phyloP scores from a whole-genome alignment of 2,888 invertebrate species.

The Acleris holmiana region DNA sequence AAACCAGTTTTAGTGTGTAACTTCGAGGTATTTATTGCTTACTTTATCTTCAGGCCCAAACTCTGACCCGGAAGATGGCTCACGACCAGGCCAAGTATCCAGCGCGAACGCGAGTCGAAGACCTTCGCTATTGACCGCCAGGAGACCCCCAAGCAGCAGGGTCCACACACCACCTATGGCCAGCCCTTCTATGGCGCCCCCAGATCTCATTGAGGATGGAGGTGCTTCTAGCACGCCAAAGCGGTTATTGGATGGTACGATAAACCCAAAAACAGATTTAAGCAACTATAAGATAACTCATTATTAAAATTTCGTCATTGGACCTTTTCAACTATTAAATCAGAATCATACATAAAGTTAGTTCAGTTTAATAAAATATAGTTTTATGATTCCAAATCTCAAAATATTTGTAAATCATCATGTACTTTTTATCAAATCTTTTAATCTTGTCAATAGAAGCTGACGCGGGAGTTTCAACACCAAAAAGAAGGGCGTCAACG shows the following conservation, averaged over 20 bases:
- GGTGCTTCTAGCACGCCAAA: slow-evolving; percentile 93
- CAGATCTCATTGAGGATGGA: slow-evolving; percentile 89
- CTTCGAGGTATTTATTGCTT: not conserved
- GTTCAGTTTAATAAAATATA: not conserved
- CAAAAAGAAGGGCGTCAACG: slow-evolving; percentile 85
- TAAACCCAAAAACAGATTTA: too few relatives aligned
- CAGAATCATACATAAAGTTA: too few relatives aligned
- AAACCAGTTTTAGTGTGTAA: not conserved
- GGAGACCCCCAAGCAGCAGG: slow-evolving; percentile 81
- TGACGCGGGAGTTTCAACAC: slow-evolving; percentile 85
- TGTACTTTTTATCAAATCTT: too few relatives aligned
- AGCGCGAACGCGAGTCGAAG: slow-evolving; percentile 85
- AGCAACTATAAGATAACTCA: too few relatives aligned
- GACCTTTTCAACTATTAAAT: too few relatives aligned
- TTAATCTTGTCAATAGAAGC: slow-evolving; percentile 52
- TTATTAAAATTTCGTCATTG: too few relatives aligned
- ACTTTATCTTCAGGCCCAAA: slow-evolving; percentile 82
- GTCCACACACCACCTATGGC: slow-evolving; percentile 90
- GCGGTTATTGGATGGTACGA: slow-evolving; percentile 85
- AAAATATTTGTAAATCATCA: too few relatives aligned
- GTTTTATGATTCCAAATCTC: not conserved
- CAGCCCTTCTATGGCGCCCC: slow-evolving; percentile 86
- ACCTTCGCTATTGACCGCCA: slow-evolving; percentile 76
- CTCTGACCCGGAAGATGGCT: slow-evolving; percentile 90
- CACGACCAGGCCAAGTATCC: slow-evolving; percentile 88